Evolutionary conservation across 2,888 invertebrate genomes (phyloP).

Genomic region (Philhelius pedissequus): DNA sequence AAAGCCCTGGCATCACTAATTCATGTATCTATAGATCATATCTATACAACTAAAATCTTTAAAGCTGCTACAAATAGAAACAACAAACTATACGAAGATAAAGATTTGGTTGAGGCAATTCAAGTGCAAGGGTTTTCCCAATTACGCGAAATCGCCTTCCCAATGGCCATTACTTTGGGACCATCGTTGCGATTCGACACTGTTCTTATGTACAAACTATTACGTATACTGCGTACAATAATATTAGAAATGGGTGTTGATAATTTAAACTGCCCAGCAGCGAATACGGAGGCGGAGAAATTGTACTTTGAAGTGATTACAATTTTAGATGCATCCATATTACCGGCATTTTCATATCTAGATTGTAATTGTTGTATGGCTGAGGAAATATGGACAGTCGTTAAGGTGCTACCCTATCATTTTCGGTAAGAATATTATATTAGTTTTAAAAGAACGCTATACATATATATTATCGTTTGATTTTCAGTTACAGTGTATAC

Average conservation of each 20-base stretch:
- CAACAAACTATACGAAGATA: conserved; percentile 80
- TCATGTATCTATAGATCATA: conserved; percentile 90
- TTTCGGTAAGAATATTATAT: conserved; percentile 80
- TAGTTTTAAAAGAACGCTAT: no score
- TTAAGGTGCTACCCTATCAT: conserved; percentile 92
- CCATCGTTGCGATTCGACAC: conserved; percentile 93
- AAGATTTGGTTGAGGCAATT: conserved; percentile 72
- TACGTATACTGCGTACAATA: conserved; percentile 80
- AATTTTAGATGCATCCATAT: conserved; percentile 90
- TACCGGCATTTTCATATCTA: conserved; percentile 94
- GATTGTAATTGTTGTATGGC: conserved; percentile 97
- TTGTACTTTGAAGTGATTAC: conserved; percentile 91
- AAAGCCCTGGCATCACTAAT: conserved; percentile 88
- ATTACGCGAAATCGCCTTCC: conserved; percentile 87
- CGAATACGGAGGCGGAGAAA: conserved; percentile 79
- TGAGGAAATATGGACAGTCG: conserved; percentile 95
- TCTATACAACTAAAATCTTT: conserved; percentile 88
- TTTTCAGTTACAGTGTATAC: conserved; percentile 89
- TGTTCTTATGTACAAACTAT: conserved; percentile 92
- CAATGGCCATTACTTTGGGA: conserved; percentile 91
- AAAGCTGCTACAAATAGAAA: conserved; percentile 86
- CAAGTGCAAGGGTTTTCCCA: conserved; percentile 85
- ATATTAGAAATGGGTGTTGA: conserved; percentile 78
- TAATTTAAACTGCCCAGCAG: conserved; percentile 74
- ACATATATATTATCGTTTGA: neutral